These are phyloP conservation scores for Pseudobourletiella spinata DNA, from an alignment of 1,140 invertebrate species.

Conservation along the genomic window DNA sequence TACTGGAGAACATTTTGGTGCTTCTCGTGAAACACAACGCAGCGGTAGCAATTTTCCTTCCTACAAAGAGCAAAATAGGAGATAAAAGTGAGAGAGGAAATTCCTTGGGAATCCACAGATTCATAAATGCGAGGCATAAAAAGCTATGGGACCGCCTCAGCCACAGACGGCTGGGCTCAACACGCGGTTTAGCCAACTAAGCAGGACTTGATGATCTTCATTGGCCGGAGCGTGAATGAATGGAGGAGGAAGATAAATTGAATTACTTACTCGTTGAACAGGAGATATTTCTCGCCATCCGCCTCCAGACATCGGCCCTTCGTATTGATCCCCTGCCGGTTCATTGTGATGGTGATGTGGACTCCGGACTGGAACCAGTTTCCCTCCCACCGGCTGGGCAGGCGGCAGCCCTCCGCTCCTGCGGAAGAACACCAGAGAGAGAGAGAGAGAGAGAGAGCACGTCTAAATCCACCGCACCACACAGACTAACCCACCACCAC, in stretches of 20 bases:
- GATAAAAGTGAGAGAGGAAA: no score
- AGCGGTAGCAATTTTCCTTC: constrained; percentile 49
- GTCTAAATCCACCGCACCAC: no score
- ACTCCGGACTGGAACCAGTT: constrained; percentile 77
- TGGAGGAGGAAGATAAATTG: constrained; percentile 8
- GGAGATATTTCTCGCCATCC: constrained; percentile 72
- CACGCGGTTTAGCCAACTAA: no score
- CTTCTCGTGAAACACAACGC: constrained; percentile 53
- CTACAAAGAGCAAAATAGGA: constrained; percentile 35
- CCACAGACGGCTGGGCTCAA: no score
- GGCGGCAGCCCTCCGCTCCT: constrained; percentile 51
- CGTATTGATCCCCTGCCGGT: constrained; percentile 62
- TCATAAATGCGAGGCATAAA: no score
- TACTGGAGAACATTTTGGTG: constrained; percentile 58
- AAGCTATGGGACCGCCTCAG: no score
- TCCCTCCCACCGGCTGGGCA: constrained; percentile 67
- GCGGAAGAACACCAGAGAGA: no score
- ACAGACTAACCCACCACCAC: no score
- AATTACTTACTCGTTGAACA: constrained; percentile 69
- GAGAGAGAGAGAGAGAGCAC: no score
- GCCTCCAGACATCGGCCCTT: constrained; percentile 67
- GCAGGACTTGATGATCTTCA: no score
- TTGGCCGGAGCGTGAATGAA: no score
- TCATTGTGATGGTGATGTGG: constrained; percentile 65
- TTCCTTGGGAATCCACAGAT: no score